phyloP scores from a whole-genome alignment of 2,797 vertebrate genomes.

The Harpagifer antarcticus region DNA sequence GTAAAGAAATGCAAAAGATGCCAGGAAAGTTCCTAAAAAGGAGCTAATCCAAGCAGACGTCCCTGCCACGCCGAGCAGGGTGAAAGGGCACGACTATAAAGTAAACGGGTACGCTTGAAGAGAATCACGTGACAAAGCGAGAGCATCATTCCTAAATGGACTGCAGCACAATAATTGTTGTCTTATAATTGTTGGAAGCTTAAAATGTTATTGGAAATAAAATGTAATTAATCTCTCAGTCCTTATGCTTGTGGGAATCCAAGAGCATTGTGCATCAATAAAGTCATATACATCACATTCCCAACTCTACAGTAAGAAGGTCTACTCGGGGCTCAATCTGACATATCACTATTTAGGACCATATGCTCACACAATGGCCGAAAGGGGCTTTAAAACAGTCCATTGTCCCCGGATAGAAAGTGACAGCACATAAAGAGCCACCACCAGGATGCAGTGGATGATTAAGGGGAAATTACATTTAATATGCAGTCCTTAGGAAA shows the following conservation, averaged over 20 bases:
- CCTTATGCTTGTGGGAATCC: neutral
- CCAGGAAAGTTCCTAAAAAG: too few species aligned
- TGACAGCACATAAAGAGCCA: constrained; percentile 54
- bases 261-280: neutral
- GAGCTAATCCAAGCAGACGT: too few species aligned
- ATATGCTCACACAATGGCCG: constrained; percentile 35
- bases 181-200: too few species aligned
- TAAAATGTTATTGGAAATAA: too few species aligned
- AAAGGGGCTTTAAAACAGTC: constrained; percentile 39
- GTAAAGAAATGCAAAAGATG: too few species aligned
- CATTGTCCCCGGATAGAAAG: constrained; percentile 40
- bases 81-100: too few species aligned
- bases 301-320: constrained; percentile 1
- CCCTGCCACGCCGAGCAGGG: too few species aligned
- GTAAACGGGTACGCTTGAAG: too few species aligned
- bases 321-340: neutral
- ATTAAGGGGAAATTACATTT: constrained; percentile 57
- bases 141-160: too few species aligned
- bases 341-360: constrained; percentile 29
- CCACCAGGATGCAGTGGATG: constrained; percentile 43
- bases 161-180: too few species aligned
- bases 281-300: neutral
- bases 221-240: too few species aligned
- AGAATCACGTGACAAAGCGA: too few species aligned
- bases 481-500: constrained; percentile 50